phyloP scores from a whole-genome alignment of 2,113 vertebrate genomes.

The Oncorhynchus gorbuscha region DNA sequence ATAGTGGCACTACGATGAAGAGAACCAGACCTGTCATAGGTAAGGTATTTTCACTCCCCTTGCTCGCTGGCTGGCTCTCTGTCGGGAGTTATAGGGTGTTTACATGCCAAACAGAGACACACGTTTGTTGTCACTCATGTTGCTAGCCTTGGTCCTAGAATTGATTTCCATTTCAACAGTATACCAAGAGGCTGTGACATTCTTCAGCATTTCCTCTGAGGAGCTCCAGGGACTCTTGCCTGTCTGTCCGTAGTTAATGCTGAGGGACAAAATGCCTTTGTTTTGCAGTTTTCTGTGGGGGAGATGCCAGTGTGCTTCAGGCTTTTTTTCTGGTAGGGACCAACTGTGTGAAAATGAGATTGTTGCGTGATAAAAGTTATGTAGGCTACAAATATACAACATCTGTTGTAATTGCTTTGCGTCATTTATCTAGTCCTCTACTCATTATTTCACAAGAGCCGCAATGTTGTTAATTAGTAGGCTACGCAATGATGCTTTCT shows the following conservation, averaged over 20 bases:
- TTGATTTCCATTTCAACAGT: neutral
- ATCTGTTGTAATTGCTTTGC: too few species aligned
- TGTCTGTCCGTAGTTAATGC: neutral
- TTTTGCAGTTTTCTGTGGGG: neutral
- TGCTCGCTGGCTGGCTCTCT: conserved; percentile 14
- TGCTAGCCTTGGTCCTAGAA: neutral
- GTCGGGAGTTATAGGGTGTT: conserved; percentile 10
- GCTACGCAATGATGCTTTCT: too few species aligned
- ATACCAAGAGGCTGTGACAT: neutral
- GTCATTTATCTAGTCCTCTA: too few species aligned
- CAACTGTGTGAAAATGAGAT: too few species aligned
- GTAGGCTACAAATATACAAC: too few species aligned
- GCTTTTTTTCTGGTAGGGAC: neutral
- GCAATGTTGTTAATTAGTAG: too few species aligned
- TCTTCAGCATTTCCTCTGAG: neutral
- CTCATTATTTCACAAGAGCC: too few species aligned
- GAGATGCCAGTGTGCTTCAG: neutral
- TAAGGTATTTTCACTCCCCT: conserved; percentile 38
- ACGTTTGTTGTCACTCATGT: neutral
- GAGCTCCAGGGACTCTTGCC: neutral
- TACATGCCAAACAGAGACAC: neutral
- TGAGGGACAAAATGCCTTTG: neutral
- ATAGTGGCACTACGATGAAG: conserved; percentile 43
- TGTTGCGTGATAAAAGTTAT: too few species aligned
- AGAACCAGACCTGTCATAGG: conserved; percentile 51